Evolutionary conservation across 1,140 invertebrate species (phyloP).

Genomic region (Thaumetopoea pityocampa): DNA sequence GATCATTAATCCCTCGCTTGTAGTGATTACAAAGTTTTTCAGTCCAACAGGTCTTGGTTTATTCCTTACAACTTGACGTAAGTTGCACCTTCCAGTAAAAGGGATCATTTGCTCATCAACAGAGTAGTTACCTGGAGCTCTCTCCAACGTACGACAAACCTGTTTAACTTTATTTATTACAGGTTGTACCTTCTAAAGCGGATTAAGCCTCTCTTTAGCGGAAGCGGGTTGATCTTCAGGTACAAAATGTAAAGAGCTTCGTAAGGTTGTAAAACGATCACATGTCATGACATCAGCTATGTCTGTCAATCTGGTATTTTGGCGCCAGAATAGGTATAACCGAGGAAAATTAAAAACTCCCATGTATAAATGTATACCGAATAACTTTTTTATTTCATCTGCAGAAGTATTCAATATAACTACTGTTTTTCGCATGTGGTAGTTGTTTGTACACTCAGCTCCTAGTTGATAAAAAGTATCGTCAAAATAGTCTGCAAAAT

Average conservation of each 20-base stretch:
- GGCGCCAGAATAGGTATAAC: neutral
- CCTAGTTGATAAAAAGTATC: neutral
- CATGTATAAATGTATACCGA: neutral
- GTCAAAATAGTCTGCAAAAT: neutral
- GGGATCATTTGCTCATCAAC: conserved; percentile 30
- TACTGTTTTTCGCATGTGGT: neutral
- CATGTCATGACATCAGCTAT: no score
- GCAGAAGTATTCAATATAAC: neutral
- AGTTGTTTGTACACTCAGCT: neutral
- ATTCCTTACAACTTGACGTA: conserved; percentile 10
- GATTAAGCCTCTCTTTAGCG: conserved; percentile 11
- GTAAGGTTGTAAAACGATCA: no score
- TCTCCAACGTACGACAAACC: conserved; percentile 22
- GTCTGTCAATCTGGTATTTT: neutral
- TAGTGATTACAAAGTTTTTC: conserved; percentile 34
- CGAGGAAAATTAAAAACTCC: neutral
- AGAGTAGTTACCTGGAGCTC: conserved; percentile 21
- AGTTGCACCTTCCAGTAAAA: conserved; percentile 14
- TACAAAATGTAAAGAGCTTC: conserved; percentile 23
- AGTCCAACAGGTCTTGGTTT: conserved; percentile 24
- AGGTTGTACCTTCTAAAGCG: conserved; percentile 32
- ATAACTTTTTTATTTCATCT: neutral
- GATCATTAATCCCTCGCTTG: conserved; percentile 29
- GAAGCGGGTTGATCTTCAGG: conserved; percentile 8
- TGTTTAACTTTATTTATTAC: conserved; percentile 21